Conservation (phyloP, 2,113 vertebrate genomes). For the Cottus gobio region DNA sequence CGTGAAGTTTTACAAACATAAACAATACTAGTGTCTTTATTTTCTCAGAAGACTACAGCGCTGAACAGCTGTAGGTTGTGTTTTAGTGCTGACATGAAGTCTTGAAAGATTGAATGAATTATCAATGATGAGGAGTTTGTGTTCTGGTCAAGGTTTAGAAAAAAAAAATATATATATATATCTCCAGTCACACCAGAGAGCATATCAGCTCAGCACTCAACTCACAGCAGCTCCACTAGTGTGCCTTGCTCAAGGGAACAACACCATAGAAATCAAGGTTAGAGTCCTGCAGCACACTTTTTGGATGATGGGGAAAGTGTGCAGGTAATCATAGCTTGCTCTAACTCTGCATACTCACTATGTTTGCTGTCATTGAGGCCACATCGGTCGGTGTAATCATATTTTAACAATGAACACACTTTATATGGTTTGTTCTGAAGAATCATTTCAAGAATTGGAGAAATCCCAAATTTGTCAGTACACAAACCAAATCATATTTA, state of each 20-base stretch:
- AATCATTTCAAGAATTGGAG: background rate
- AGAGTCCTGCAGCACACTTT: background rate
- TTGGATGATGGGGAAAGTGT: too few relatives aligned
- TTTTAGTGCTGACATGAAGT: background rate
- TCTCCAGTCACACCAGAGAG: background rate
- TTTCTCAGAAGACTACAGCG: background rate
- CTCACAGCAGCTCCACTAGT: background rate
- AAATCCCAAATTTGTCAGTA: background rate
- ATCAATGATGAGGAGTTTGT: background rate
- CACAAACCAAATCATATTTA: background rate
- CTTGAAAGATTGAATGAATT: background rate
- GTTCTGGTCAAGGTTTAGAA: background rate
- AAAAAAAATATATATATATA: background rate
- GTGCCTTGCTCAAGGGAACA: constrained; percentile 9
- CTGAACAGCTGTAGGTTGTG: background rate
- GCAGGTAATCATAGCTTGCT: background rate
- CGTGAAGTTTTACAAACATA: constrained; percentile 66
- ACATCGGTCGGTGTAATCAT: too few relatives aligned
- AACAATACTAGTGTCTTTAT: constrained; percentile 1
- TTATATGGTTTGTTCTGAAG: background rate
- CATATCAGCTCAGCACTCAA: background rate
- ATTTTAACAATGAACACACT: background rate
- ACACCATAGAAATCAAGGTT: background rate
- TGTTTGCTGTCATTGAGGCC: background rate
- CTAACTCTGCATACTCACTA: background rate